Conservation (phyloP, 2,797 vertebrate species). For the Cyclopterus lumpus region DNA sequence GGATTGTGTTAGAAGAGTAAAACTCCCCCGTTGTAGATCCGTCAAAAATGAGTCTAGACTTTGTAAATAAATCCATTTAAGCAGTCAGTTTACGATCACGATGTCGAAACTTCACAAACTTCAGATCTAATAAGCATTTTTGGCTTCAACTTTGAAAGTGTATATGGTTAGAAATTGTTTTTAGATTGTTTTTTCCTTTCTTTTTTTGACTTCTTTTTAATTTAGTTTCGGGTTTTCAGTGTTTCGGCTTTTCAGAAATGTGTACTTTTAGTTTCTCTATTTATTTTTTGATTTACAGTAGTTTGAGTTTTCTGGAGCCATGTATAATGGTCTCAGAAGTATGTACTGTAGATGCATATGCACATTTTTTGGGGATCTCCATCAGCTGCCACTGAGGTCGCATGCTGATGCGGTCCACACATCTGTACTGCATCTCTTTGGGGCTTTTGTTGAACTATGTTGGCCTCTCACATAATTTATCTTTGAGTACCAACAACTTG, state of each 20-base stretch:
- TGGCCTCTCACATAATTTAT: neutral
- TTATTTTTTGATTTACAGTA: neutral
- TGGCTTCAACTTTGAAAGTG: conserved; percentile 22
- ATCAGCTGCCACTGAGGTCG: neutral
- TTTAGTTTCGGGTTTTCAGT: no score
- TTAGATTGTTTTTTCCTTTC: neutral
- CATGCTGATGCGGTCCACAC: neutral
- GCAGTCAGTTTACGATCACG: conserved; percentile 28
- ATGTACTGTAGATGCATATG: no score
- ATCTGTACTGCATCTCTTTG: neutral
- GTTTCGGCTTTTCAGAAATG: no score
- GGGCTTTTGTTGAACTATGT: neutral
- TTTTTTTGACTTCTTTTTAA: neutral
- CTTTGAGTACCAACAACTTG: neutral
- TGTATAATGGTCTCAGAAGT: neutral
- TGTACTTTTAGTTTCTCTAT: no score
- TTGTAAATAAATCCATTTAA: conserved; percentile 66
- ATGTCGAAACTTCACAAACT: conserved; percentile 39
- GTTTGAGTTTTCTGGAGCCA: no score
- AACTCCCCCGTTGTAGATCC: conserved; percentile 44
- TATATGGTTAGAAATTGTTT: neutral
- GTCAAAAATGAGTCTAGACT: conserved; percentile 72
- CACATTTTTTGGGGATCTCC: neutral
- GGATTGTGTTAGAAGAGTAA: conserved; percentile 53
- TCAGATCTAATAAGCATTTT: conserved; percentile 17